phyloP scores from a whole-genome alignment of 2,113 vertebrate species.

The Ia io region DNA sequence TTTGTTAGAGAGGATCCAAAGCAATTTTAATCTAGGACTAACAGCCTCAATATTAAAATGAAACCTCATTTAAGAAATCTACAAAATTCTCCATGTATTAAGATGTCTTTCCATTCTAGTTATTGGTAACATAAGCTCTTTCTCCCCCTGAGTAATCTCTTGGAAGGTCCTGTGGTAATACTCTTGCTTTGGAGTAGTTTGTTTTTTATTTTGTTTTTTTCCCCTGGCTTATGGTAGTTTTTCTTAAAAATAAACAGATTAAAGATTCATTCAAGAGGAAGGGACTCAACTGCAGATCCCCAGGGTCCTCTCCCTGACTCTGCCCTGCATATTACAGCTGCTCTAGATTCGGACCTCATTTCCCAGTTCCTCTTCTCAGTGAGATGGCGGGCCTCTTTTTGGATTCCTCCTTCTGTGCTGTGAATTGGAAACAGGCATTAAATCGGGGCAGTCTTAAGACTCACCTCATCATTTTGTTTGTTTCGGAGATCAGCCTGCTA shows the following conservation, averaged over 20 bases:
- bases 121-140: neutral
- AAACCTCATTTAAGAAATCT: neutral
- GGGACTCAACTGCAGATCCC: accelerated
- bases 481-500: neutral
- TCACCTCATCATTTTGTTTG: neutral
- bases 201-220: neutral
- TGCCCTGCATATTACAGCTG: neutral
- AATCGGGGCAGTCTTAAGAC: too few relatives aligned
- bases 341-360: neutral
- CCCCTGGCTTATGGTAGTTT: neutral
- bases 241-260: neutral
- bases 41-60: neutral
- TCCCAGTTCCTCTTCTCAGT: neutral
- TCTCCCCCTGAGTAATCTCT: neutral
- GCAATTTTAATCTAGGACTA: neutral
- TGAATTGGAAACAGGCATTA: neutral
- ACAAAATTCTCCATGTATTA: neutral
- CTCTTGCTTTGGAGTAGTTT: neutral
- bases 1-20: neutral
- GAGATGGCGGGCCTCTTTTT: neutral
- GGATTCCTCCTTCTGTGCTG: neutral
- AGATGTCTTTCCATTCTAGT: neutral
- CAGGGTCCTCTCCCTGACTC: neutral
- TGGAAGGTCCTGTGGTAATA: neutral
- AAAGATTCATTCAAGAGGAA: neutral